Evolutionary conservation across 1,140 invertebrate genomes (phyloP), one percentile per base, ranked within the genome.

Genomic region (Cryptotermes secundus): DNA sequence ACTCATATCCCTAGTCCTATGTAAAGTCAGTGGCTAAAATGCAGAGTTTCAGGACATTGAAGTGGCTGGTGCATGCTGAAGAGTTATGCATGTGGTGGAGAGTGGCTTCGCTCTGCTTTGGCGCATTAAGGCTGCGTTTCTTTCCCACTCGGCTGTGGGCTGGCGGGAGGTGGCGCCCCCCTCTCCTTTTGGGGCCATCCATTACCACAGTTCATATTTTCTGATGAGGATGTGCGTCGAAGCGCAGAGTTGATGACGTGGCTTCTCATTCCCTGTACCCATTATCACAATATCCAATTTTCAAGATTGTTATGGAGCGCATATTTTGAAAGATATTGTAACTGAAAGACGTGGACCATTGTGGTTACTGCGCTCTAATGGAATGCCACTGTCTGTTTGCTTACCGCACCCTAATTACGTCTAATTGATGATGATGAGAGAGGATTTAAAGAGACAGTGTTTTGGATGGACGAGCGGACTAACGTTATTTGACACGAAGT

Each of bases 141-240:
- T 49, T 49, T 49, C 16, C 14, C 45, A 0, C 45, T 22, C 45
- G 45, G 22, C 19, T 16, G 19, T 22, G 14, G 45, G 4, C 4
- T 72, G 26, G 26, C 19, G 7, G 53, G 10, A 72, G 59, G 59
- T 72, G n/a, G n/a, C 9, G 31, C 16, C 16, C 59, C 7, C 59
- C 59, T 72, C 59, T 72, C 45, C 16, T 49, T 49, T 1, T 49
- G 45, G 45, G 19, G 19, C 19, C 59, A 72, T 72, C 59, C 59
- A 72, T 72, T 72, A 72, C 59, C n/a, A 10, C 26, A 72, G 59
- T 72, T 72, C 59, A 72, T 72, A 72, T 72, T 31, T 72, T 72
- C 59, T 72, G 59, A 72, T 72, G 59, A 72, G 59, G 59, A 72
- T n/a, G 59, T 31, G 59, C n/a, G 59, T n/a, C 26, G 59, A 72